phyloP scores from a whole-genome alignment of 2,888 invertebrate genomes.

The Sphaeridia pumilis region DNA sequence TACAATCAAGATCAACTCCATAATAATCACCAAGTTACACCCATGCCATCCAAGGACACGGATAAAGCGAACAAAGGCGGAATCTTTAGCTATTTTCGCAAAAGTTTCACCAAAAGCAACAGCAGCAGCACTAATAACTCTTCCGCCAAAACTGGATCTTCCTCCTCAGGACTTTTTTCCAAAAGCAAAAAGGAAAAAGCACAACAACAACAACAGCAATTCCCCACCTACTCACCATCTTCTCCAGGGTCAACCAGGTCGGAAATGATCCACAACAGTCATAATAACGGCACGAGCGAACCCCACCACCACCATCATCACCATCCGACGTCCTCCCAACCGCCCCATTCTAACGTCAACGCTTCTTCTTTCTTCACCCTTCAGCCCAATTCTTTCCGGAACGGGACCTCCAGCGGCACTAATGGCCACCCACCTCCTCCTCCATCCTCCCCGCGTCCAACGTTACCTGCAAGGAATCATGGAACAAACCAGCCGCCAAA shows the following conservation, averaged over 20 bases:
- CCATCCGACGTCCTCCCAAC: background rate
- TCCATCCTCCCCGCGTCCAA: background rate
- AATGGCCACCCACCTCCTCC: background rate
- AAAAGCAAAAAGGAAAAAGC: constrained; percentile 28
- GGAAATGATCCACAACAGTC: background rate
- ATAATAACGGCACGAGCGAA: background rate
- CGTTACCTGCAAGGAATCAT: background rate
- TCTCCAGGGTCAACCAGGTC: too few relatives aligned
- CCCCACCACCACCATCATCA: background rate
- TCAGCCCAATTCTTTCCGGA: too few relatives aligned
- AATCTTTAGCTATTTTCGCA: constrained; percentile 11
- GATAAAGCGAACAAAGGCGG: too few relatives aligned
- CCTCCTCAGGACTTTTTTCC: constrained; percentile 20
- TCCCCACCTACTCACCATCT: background rate
- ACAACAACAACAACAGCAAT: constrained; percentile 8
- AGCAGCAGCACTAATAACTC: constrained; percentile 15
- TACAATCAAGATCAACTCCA: constrained; percentile 2
- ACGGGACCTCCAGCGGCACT: too few relatives aligned
- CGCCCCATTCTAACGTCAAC: too few relatives aligned
- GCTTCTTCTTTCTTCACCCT: background rate
- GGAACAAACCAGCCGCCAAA: background rate
- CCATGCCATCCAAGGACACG: background rate
- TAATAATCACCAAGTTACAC: too few relatives aligned
- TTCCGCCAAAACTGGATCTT: too few relatives aligned
- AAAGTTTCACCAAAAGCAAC: constrained; percentile 11